Evolutionary conservation across 2,797 vertebrate species (phyloP), one percentile per base, ranked within the genome.

Genomic region (Trachurus trachurus): DNA sequence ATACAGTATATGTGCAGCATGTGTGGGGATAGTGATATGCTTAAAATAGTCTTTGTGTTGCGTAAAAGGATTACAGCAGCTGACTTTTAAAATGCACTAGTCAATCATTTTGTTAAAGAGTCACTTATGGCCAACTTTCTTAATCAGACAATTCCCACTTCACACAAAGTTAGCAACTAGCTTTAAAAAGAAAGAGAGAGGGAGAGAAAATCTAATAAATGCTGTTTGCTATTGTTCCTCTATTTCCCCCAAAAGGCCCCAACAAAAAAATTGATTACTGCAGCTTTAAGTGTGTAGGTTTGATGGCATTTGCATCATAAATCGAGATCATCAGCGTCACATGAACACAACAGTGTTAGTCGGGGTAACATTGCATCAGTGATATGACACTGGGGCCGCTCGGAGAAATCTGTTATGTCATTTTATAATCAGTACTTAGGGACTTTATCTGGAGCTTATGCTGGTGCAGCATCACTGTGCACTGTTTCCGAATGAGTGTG

Each of bases 361-460:
- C 61, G 4, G 75, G 42, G 57, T 60, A 68, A 82, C 68, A 39
- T 39, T 73, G 40, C 72, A 71, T 79, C 83, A 71, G 65, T 39
- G 74, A 53, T 62, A 47, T 65, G 79, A 84, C 58, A 81, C 68
- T 52, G 66, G 50, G 53, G n/a, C 49, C 16, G 61, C 54, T 74
- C 0, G 47, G 76, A 75, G 81, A 81, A 82, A 84, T 86, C 86
- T 76, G 79, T 90, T 83, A 90, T 88, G 82, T 87, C 86, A 89
- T 80, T 74, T 90, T 62, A 84, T 88, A 92, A 91, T 88, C 87
- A 2, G 71, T 82, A 63, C 84, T 88, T 83, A 83, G 81, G 69
- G 83, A 87, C 84, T 80, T 91, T 85, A 87, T 87, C 74, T 77
- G 59, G 44, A 84, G 88, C 86, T 91, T 87, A 86, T 80, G 78